These are phyloP conservation scores for Cydia pomonella DNA, from an alignment of 1,140 invertebrate species.

Conservation along the genomic window DNA sequence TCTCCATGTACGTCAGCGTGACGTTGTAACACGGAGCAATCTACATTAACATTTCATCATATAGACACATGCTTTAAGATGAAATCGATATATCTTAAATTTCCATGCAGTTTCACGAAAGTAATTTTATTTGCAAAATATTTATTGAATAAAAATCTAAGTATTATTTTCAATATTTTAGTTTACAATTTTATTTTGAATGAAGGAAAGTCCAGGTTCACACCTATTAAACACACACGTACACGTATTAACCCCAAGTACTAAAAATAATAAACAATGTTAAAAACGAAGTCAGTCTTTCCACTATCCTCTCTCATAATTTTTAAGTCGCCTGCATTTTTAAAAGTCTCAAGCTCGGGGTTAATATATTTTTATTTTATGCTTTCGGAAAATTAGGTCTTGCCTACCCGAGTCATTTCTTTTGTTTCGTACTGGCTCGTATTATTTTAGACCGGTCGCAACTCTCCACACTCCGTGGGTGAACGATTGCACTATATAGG, in stretches of 20 bases:
- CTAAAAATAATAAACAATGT: too few relatives aligned
- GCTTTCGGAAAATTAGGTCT: neutral
- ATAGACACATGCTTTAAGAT: neutral
- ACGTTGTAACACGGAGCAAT: conserved; percentile 3
- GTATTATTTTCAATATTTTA: too few relatives aligned
- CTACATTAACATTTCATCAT: neutral
- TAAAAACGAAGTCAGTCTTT: neutral
- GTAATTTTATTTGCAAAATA: too few relatives aligned
- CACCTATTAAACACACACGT: too few relatives aligned
- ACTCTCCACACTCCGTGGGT: neutral
- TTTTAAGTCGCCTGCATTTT: neutral
- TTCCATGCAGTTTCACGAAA: too few relatives aligned
- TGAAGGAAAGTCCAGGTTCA: too few relatives aligned
- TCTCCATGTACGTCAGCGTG: neutral
- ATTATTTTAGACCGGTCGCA: neutral
- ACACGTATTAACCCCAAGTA: too few relatives aligned
- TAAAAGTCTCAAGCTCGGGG: neutral
- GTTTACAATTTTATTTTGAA: too few relatives aligned
- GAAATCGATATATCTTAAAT: too few relatives aligned
- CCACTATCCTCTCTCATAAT: neutral
- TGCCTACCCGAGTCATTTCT: neutral
- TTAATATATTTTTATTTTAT: conserved; percentile 1
- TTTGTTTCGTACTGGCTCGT: conserved; percentile 5
- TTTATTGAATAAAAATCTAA: too few relatives aligned
- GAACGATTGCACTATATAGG: neutral